Base-by-base conservation (phyloP, 2,888 invertebrate genomes). In the Auanema sp. region DNA sequence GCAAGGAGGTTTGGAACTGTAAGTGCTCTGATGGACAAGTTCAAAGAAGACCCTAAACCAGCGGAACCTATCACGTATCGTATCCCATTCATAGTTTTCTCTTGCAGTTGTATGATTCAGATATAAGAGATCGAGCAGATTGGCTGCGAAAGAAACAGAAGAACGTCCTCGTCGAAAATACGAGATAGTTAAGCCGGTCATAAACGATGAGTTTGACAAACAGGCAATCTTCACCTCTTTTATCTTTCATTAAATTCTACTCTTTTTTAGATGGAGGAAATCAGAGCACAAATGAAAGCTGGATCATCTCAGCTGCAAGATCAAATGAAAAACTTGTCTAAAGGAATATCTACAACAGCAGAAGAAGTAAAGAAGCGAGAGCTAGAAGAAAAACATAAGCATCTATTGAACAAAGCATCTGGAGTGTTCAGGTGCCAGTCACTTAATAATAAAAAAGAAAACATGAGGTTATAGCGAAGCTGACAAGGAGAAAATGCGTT, bases 181-280 rank as follows among this genome's bases (percentile, higher is more conserved):
- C 55, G 76, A 64, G 51, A 74, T 81, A 11, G 71, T 80, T 14
- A 79, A 81, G 54, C 81, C 81, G 23, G 79, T 78, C 3, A 65
- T 80, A 43, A 75, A 80, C 54, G 81, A 81, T 64, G 76, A 76
- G 41, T 81, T 81, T 50, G 81, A 81, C 59, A 80, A 80, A 51
- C 80, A 80, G 75, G 80, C 79, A 23, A 25, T 23, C 5, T 42
- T 4, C 4, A 12, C 18, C n/a, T 21, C 12, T n/a, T 25, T 11
- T 43, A 43, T 56, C 1, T 47, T 56, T 14, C 12, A n/a, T 14
- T n/a, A 50, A 11, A 50, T 12, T n/a, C 12, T 16, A 8, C 14
- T 18, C 10, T 47, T 12, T 56, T 68, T 60, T 64, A 81, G 78
- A 76, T 81, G 75, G 73, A 74, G 49, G 81, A 81, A 62, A 69